A percentile compares a stretch with the other conserved stretches of the same genome.
Evolutionary conservation across 2,888 invertebrate species (phyloP).

Genomic region (Mythimna ferrago): DNA sequence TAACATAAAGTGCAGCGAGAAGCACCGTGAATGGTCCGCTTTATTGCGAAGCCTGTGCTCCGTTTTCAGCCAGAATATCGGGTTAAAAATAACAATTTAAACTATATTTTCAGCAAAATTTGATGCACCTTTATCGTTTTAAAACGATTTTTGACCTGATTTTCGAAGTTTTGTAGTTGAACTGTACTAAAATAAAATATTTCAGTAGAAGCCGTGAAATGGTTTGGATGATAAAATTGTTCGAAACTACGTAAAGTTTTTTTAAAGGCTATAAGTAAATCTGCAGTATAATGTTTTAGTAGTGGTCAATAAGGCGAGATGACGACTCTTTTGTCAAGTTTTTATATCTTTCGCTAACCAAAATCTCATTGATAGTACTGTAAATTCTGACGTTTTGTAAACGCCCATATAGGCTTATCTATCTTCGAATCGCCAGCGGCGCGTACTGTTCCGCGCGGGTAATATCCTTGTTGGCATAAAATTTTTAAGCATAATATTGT

Average conservation of each 20-base stretch:
- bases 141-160: slow-evolving; percentile 37
- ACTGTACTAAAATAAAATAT: slow-evolving; percentile 33
- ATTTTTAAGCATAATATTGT: too few species aligned
- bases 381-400: too few species aligned
- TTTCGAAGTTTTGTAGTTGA: slow-evolving; percentile 47
- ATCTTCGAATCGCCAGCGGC: too few species aligned
- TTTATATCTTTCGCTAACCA: neutral
- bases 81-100: slow-evolving; percentile 53
- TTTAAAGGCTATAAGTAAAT: slow-evolving; percentile 1
- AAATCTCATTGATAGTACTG: neutral
- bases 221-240: slow-evolving; percentile 1
- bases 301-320: neutral
- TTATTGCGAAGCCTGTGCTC: slow-evolving; percentile 38
- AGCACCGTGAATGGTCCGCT: slow-evolving; percentile 48
- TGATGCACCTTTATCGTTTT: slow-evolving; percentile 39
- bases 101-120: slow-evolving; percentile 47
- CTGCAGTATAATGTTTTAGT: slow-evolving; percentile 12
- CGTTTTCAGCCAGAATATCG: slow-evolving; percentile 39
- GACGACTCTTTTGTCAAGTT: neutral
- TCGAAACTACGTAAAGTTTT: slow-evolving; percentile 4
- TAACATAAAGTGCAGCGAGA: slow-evolving; percentile 39
- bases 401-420: too few species aligned
- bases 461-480: too few species aligned
- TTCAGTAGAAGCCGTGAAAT: slow-evolving; percentile 26
- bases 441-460: too few species aligned